phyloP scores from a whole-genome alignment of 2,797 vertebrate genomes.

The Chiroxiphia lanceolata region DNA sequence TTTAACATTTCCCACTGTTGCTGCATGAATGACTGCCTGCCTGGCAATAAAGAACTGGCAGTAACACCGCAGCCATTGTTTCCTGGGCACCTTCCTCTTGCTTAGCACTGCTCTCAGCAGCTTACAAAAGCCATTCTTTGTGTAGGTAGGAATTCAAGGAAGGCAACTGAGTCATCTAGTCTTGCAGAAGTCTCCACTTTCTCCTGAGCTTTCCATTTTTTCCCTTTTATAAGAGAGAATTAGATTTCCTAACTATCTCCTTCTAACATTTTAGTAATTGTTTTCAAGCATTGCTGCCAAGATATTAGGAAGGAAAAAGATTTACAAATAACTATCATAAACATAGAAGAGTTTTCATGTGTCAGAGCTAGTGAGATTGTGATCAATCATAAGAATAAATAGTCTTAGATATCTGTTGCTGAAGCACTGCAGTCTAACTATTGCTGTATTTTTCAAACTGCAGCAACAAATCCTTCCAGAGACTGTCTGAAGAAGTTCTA shows the following conservation, averaged over 20 bases:
- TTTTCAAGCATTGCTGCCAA: background rate
- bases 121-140: background rate
- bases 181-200: background rate
- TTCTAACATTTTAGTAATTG: background rate
- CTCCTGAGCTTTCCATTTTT: background rate
- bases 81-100: background rate
- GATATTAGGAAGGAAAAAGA: background rate
- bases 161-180: background rate
- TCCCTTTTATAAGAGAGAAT: background rate
- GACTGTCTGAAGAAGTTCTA: slow-evolving; percentile 44
- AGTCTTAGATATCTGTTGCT: background rate
- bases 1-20: background rate
- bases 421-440: background rate
- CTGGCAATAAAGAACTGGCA: background rate
- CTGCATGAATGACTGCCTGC: background rate
- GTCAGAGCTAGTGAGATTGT: slow-evolving; percentile 10
- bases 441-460: slow-evolving; percentile 15
- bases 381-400: slow-evolving; percentile 47
- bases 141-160: background rate
- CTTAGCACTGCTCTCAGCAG: background rate
- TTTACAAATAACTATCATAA: slow-evolving; percentile 34
- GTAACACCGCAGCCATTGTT: background rate
- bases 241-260: background rate
- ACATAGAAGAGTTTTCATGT: slow-evolving; percentile 19
- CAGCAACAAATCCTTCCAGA: slow-evolving; percentile 50